phyloP scores from a whole-genome alignment of 2,797 vertebrate species.

The Glossophaga mutica region DNA sequence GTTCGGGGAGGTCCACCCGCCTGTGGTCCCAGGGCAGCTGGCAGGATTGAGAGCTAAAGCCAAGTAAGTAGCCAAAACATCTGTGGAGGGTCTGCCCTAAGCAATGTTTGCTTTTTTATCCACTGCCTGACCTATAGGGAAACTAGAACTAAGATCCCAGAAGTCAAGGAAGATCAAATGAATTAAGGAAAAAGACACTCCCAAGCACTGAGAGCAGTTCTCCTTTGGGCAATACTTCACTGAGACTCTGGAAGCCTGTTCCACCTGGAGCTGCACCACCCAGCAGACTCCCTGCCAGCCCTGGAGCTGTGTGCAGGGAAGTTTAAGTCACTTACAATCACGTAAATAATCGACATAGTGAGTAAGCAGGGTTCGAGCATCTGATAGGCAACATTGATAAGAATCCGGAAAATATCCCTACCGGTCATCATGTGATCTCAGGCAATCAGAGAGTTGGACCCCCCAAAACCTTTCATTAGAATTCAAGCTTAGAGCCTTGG shows the following conservation, averaged over 20 bases:
- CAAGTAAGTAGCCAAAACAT: accelerated
- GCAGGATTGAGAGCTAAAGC: background rate
- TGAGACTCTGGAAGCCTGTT: background rate
- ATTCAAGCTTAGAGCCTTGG: background rate
- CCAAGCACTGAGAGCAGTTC: background rate
- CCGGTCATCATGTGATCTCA: background rate
- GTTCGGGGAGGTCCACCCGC: background rate
- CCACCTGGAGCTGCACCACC: background rate
- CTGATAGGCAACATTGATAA: background rate
- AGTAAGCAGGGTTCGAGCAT: background rate
- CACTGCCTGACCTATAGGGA: background rate
- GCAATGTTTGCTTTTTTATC: background rate
- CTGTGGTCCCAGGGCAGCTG: background rate
- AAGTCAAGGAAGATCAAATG: background rate
- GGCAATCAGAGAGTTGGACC: background rate
- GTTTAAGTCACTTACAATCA: background rate
- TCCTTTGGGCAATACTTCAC: background rate
- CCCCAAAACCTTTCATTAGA: background rate
- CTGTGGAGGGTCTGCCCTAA: background rate
- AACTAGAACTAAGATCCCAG: background rate
- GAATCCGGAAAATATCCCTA: background rate
- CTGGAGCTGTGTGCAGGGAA: accelerated
- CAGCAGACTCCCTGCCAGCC: background rate
- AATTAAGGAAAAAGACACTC: background rate
- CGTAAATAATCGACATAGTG: background rate